Percentiles rank a stretch among this genome's conserved stretches.
phyloP scores from a whole-genome alignment of 53 echinoderm and acorn worm species.

The Holothuria leucospilota region DNA sequence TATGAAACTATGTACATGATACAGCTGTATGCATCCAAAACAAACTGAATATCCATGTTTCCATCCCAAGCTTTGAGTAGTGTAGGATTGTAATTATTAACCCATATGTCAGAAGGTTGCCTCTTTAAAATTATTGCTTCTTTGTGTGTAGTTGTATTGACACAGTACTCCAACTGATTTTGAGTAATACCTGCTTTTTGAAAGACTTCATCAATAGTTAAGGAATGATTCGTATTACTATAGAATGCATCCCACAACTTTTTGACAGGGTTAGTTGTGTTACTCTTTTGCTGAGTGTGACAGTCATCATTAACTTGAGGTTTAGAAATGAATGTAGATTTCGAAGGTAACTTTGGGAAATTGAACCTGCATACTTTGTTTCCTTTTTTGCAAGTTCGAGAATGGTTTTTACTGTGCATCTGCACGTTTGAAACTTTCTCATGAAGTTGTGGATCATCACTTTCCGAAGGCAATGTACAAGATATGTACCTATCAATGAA shows the following conservation, averaged over 20 bases:
- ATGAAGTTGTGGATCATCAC: neutral
- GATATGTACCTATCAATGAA: constrained; percentile 12
- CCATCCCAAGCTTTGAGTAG: constrained; percentile 66
- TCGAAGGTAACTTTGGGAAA: constrained; percentile 76
- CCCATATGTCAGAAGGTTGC: constrained; percentile 58
- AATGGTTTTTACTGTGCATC: constrained; percentile 1
- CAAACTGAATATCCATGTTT: constrained; percentile 73
- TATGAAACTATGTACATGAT: constrained; percentile 67
- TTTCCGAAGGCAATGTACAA: neutral
- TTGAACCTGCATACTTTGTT: constrained; percentile 71
- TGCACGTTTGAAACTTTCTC: constrained; percentile 11
- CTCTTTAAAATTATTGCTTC: constrained; percentile 54
- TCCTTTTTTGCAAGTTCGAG: constrained; percentile 64
- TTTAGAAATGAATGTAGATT: constrained; percentile 57
- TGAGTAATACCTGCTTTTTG: constrained; percentile 50
- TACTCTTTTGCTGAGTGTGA: neutral
- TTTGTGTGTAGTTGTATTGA: constrained; percentile 34
- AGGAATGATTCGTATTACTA: neutral
- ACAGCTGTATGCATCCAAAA: constrained; percentile 62
- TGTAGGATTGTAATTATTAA: constrained; percentile 68
- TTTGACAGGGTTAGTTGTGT: neutral
- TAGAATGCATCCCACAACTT: constrained; percentile 15
- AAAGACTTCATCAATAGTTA: constrained; percentile 48
- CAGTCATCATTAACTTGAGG: neutral
- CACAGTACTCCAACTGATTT: constrained; percentile 53